These are phyloP conservation scores for Papilio polytes DNA, from an alignment of 1,140 invertebrate genomes.

Conservation along the genomic window DNA sequence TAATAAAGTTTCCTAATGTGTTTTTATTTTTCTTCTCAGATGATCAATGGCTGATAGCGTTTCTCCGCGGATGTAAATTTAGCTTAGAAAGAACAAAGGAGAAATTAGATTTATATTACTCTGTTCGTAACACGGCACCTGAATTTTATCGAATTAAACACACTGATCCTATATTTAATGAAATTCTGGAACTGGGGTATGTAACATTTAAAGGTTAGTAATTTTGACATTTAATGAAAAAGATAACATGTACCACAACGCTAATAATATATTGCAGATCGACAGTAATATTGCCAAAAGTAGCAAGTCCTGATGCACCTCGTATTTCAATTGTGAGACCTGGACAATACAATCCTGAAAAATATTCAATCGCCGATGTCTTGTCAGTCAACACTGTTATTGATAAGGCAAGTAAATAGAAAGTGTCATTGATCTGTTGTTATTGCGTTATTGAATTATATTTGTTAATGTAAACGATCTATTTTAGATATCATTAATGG, in stretches of 20 bases:
- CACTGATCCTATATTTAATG: conserved; percentile 63
- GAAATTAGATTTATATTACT: conserved; percentile 87
- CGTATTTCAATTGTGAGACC: conserved; percentile 55
- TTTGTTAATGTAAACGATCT: neutral
- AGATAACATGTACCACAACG: neutral
- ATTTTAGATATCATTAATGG: conserved; percentile 52
- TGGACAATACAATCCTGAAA: conserved; percentile 58
- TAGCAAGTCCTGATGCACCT: conserved; percentile 50
- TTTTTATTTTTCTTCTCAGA: conserved; percentile 60
- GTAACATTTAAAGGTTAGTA: conserved; percentile 12
- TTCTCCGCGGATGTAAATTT: conserved; percentile 87
- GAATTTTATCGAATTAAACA: conserved; percentile 73
- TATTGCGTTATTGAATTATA: neutral
- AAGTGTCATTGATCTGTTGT: conserved; percentile 26
- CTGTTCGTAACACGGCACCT: conserved; percentile 84
- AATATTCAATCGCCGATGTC: conserved; percentile 59
- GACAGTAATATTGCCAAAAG: conserved; percentile 60
- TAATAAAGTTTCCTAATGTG: neutral
- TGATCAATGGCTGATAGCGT: conserved; percentile 86
- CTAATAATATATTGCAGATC: conserved; percentile 49
- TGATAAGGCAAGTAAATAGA: conserved; percentile 57
- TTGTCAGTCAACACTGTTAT: conserved; percentile 52
- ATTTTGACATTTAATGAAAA: neutral
- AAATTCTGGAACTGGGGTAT: conserved; percentile 76
- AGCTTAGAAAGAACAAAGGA: conserved; percentile 87